Conservation (phyloP, 2,113 vertebrate genomes). For the Trochalopteron elliotii region DNA sequence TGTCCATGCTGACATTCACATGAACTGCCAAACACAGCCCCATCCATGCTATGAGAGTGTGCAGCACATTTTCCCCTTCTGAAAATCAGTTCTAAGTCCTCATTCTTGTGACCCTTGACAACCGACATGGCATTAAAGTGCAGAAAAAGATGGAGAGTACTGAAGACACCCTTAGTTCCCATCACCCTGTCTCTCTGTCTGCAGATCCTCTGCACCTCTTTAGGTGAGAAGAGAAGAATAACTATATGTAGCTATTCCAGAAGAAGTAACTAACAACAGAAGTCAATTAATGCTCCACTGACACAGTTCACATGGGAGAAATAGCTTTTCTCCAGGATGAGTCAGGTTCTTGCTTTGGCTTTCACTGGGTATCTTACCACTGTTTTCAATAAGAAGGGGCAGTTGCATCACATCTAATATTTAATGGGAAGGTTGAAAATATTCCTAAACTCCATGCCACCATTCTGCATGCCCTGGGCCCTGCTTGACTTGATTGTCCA, state of each 20-base stretch:
- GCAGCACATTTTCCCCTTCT: neutral
- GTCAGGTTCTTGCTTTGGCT: neutral
- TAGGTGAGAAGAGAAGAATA: neutral
- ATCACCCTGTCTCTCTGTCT: neutral
- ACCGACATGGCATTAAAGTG: neutral
- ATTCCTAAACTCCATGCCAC: neutral
- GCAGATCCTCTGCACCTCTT: neutral
- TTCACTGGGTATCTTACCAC: neutral
- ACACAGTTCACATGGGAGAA: neutral
- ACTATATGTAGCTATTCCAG: neutral
- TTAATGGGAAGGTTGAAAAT: neutral
- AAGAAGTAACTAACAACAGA: neutral
- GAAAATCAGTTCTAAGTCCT: neutral
- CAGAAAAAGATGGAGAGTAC: neutral
- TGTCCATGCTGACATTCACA: neutral
- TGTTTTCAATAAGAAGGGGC: neutral
- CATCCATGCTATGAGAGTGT: fast-evolving
- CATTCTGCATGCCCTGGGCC: neutral
- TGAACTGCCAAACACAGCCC: neutral
- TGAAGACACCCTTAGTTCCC: neutral
- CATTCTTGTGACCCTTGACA: neutral
- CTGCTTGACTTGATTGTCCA: slow-evolving; percentile 17
- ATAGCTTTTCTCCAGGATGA: neutral
- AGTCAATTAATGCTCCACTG: neutral
- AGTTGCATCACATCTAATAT: neutral